Base-by-base conservation (phyloP, 2,888 invertebrate genomes). In the Scaptomyza polygonia region DNA sequence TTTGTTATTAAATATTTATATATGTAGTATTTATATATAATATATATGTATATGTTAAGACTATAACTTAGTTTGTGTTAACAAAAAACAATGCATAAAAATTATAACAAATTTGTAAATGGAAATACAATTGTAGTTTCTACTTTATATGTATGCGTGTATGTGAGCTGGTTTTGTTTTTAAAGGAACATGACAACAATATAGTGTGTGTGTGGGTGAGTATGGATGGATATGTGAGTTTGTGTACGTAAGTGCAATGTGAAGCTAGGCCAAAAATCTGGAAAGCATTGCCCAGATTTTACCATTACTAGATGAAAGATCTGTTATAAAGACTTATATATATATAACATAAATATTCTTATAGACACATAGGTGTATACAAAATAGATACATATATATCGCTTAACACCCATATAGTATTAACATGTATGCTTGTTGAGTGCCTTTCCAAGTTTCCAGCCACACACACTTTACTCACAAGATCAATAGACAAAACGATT, bases 401-500 rank as follows among this genome's bases (percentile, higher is more conserved):
- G 39, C 40, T 40, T 16, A 39, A 25, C 27, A 56, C 32, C 39
- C 43, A 69, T 34, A 62, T 21, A 48, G 25, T 27, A 43, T 25
- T 43, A 52, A 29, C 40, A 48, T 51, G 54, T 56, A 25, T 29
- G 21, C 1, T 4, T 14, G 9, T 34, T n/a, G 11, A 51, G 27
- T 49, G 51, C 30, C 47, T 29, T 61, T 49, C 56, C 18, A 44
- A 5, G 5, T 34, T 44, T 12, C 53, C 45, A 67, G 40, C 25
- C 27, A 12, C 49, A 21, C 36, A 30, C 64, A 62, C 62, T 47
- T 42, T 63, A 63, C 70, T 52, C 51, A 45, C 63, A 55, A 25
- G 36, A 67, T 90, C 83, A 91, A 75, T 84, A 91, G 42, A 91
- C 91, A 76, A 90, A 91, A 53, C 91, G 89, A 84, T 91, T 91